Evolutionary conservation across 2,888 invertebrate species (phyloP), one percentile per base, ranked within the genome.

Genomic region (Mantis religiosa): DNA sequence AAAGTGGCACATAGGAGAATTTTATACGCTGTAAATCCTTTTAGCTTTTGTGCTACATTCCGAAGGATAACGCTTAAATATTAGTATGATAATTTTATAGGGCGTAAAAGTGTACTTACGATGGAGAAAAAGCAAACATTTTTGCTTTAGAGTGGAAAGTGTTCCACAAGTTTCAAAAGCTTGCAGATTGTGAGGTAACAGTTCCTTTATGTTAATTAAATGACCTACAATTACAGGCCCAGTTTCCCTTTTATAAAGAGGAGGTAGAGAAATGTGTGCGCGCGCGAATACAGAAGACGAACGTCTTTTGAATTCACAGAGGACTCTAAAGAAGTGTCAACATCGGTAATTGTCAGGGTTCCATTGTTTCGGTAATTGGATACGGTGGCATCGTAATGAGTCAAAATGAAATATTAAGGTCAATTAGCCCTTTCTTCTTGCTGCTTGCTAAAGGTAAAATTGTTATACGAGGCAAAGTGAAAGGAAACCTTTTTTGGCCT

Each of bases 281-380:
- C 47, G 47, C 54, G 14, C 54, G 54, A 54, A 54, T 20, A 54
- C 1, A 71, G 54, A 71, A 71, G 54, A 71, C 54, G 71, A 28
- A 85, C 71, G 54, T 85, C 85, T 85, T 85, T 71, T 28, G 84
- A 84, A 84, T 47, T 34, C 84, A 41, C 28, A 71, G 54, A 71
- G 54, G 54, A 71, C 20, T 71, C 54, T 71, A 71, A 71, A 71
- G 47, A 85, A 28, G 71, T 85, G 85, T 47, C 85, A 54, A 85
- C 85, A 54, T 28, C 28, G 71, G 71, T 47, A 85, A 85, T 85
- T 54, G 71, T 85, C 85, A 47, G 47, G 54, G 15, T 8, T n/a
- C 54, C 71, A 85, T 85, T 85, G 85, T 85, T 85, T 71, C 54
- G 27, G 28, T 85, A 85, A 85, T 85, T 85, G 85, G 85, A 85